A percentile compares a stretch with the other conserved stretches of the same genome.
Evolutionary conservation across 30 jellyfish, hydroid and myxozoan species (phyloP).

Genomic region (Haliclystus octoradiatus): DNA sequence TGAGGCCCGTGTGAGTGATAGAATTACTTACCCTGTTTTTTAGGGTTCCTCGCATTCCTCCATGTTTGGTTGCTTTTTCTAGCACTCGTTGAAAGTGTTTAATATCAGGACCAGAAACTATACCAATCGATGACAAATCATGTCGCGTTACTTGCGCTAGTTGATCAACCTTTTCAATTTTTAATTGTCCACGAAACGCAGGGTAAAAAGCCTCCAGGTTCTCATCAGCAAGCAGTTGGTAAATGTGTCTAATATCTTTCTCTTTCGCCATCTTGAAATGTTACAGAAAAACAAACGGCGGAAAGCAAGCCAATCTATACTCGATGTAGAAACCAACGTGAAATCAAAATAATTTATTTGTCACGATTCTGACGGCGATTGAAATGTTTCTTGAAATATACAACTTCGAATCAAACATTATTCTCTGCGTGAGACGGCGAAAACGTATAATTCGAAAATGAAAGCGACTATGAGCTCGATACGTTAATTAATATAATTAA

Average conservation of each 20-base stretch:
- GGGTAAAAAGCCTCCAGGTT: slow-evolving; percentile 49
- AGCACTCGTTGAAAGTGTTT: slow-evolving; percentile 47
- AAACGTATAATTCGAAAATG: too few relatives aligned
- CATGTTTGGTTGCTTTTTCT: slow-evolving; percentile 42
- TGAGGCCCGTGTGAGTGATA: too few relatives aligned
- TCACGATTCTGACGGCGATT: too few relatives aligned
- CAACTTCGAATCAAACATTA: too few relatives aligned
- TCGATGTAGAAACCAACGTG: too few relatives aligned
- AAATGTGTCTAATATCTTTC: slow-evolving; percentile 23
- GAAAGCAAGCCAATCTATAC: too few relatives aligned
- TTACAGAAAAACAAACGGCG: too few relatives aligned
- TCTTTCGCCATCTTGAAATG: slow-evolving; percentile 28
- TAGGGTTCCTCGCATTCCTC: slow-evolving; percentile 36
- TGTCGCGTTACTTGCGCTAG: slow-evolving; percentile 39
- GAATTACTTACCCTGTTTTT: slow-evolving; percentile 6
- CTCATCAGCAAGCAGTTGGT: slow-evolving; percentile 32
- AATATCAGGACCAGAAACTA: slow-evolving; percentile 65
- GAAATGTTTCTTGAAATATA: too few relatives aligned
- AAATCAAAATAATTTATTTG: too few relatives aligned
- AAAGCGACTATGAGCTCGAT: too few relatives aligned
- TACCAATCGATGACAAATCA: slow-evolving; percentile 58
- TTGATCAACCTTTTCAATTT: slow-evolving; percentile 49
- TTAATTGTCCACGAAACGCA: slow-evolving; percentile 30
- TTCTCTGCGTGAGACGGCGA: too few relatives aligned
- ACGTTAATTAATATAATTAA: too few relatives aligned